These are phyloP conservation scores for Trachops cirrhosus DNA, from an alignment of 2,797 vertebrate genomes.

Conservation along the genomic window DNA sequence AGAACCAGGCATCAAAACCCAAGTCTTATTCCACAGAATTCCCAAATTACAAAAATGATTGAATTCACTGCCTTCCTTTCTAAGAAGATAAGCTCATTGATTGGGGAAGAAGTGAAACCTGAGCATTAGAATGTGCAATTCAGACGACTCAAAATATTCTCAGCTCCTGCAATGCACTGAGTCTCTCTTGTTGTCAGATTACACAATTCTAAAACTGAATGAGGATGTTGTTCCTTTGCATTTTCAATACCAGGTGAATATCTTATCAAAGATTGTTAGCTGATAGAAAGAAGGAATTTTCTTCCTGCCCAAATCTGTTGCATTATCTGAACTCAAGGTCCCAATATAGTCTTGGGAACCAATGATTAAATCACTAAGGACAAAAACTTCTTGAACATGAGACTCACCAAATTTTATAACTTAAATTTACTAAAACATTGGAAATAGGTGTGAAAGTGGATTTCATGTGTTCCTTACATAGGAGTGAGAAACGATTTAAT, in stretches of 20 bases:
- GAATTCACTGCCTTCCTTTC: not conserved
- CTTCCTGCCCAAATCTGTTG: not conserved
- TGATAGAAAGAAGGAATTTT: not conserved
- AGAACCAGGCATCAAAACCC: not conserved
- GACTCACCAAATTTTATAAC: not conserved
- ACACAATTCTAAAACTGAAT: not conserved
- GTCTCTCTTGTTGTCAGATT: not conserved
- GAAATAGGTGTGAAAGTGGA: not conserved
- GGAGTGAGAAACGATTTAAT: not conserved
- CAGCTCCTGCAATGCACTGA: not conserved
- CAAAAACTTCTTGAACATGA: not conserved
- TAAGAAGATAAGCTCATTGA: not conserved
- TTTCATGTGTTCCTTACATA: not conserved
- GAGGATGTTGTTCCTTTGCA: not conserved
- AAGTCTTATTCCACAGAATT: not conserved
- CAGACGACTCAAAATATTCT: not conserved
- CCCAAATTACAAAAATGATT: not conserved
- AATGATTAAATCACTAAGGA: not conserved
- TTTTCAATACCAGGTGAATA: not conserved
- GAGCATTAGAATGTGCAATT: not conserved
- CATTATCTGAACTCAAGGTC: not conserved
- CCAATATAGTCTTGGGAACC: not conserved
- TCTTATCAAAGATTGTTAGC: not conserved
- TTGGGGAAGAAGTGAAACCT: not conserved
- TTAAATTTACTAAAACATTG: not conserved